Conservation (phyloP, 2,888 invertebrate species). For the Dolichopus griseipennis region DNA sequence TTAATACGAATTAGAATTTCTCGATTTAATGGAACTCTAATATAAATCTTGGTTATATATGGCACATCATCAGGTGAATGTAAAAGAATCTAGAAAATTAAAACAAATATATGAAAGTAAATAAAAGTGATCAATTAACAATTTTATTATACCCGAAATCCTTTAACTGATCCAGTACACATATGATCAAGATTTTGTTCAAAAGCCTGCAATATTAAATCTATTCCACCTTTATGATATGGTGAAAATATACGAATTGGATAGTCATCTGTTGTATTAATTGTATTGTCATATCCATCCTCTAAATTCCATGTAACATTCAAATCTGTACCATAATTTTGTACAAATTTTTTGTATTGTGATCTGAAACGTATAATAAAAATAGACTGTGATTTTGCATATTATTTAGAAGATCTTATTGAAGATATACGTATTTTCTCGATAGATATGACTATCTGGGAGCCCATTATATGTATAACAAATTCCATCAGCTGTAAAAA, state of each 20-base stretch:
- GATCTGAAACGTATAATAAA: neutral
- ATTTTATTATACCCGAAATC: conserved; percentile 68
- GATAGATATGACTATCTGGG: conserved; percentile 48
- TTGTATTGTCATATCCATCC: conserved; percentile 48
- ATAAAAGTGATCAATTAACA: too few relatives aligned
- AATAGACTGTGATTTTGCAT: too few relatives aligned
- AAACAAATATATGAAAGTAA: neutral
- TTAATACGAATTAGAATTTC: conserved; percentile 60
- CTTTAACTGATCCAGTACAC: conserved; percentile 64
- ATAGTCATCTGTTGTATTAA: conserved; percentile 49
- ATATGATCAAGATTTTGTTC: conserved; percentile 57
- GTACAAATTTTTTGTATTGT: neutral
- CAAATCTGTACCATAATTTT: neutral
- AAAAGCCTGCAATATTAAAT: conserved; percentile 52
- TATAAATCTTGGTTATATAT: conserved; percentile 56
- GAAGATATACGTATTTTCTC: neutral
- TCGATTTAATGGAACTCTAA: conserved; percentile 57
- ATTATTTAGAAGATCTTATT: neutral
- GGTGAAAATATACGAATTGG: conserved; percentile 46
- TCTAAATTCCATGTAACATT: conserved; percentile 51
- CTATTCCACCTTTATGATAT: conserved; percentile 60
- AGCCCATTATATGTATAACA: conserved; percentile 62
- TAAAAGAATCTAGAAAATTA: conserved; percentile 47
- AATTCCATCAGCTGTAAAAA: conserved; percentile 59
- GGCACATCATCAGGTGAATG: conserved; percentile 64